phyloP scores from a whole-genome alignment of 2,797 vertebrate genomes.

The Acanthurus lineatus region DNA sequence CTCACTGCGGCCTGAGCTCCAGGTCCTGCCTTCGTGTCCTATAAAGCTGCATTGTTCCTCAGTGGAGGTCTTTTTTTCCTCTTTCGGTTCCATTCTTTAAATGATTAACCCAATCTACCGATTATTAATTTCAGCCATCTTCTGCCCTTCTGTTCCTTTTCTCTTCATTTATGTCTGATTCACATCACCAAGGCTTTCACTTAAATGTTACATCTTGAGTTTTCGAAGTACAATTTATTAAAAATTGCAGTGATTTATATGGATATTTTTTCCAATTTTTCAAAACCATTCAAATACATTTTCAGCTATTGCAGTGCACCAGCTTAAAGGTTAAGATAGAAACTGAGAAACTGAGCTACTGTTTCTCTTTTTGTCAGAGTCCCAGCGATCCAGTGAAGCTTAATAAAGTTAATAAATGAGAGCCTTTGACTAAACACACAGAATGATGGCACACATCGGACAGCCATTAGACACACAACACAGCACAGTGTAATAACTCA shows the following conservation, averaged over 20 bases:
- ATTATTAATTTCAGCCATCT: constrained; percentile 38
- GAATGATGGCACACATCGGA: constrained; percentile 12
- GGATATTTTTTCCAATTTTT: background rate
- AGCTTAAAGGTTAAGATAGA: background rate
- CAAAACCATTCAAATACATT: background rate
- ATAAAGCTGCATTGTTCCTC: constrained; percentile 64
- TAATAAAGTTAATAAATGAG: constrained; percentile 60
- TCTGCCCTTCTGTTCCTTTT: constrained; percentile 1
- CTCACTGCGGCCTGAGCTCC: constrained; percentile 49
- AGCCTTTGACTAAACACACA: constrained; percentile 30
- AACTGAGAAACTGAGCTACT: background rate
- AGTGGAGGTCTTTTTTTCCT: constrained; percentile 40
- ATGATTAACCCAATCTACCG: constrained; percentile 60
- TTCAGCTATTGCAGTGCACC: background rate
- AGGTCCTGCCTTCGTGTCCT: constrained; percentile 38
- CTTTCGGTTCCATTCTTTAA: constrained; percentile 20
- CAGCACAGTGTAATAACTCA: constrained; percentile 40
- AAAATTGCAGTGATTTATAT: background rate
- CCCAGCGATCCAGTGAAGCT: constrained; percentile 20
- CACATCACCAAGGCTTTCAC: background rate
- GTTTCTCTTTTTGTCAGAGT: background rate
- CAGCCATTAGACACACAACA: constrained; percentile 46
- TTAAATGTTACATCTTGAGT: background rate
- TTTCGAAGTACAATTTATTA: background rate
- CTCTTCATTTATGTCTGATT: background rate